Evolutionary conservation across 2,113 vertebrate genomes (phyloP), one percentile per base, ranked within the genome.

Genomic region (Onychostruthus taczanowskii): DNA sequence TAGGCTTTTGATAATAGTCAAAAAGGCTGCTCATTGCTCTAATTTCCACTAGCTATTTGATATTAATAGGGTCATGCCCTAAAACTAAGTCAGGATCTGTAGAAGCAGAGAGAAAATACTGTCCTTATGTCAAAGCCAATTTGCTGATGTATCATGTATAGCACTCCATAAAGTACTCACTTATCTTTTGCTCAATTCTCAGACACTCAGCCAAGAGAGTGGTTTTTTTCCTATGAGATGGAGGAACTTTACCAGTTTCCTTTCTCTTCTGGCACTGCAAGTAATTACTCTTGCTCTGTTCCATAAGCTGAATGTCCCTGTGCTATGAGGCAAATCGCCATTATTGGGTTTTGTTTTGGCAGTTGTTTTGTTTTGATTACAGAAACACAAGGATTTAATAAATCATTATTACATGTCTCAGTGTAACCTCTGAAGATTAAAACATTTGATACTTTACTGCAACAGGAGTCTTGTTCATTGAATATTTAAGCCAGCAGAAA

Each of bases 261-360:
- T 98, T 96, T 96, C 98, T 98, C 68, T 97, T 98, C 81, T 98
- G 98, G 91, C 99, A 99, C 89, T 98, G 96, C 61, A 98, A 98
- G 39, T 97, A 98, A 89, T 98, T 97, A 86, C 92, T 96, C 95
- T 98, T 98, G 16, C 95, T 96, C 73, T 98, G 96, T 43, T 98
- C 97, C 30, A 97, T 78, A 81, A 98, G 97, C 93, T 98, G 91
- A 62, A 98, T 97, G 30, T 98, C 98, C 74, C 98, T 98, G 95
- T 96, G 98, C 98, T 99, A 81, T 27, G 96, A 97, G 33, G 95
- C 79, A 96, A 37, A 94, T 96, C 55, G 88, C 72, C 56, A 52
- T 69, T 87, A 82, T 1, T 87, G 39, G 47, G 69, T 63, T 95
- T 84, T 85, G 39, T 33, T 76, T 76, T 52, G 79, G 49, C 35